Conservation (phyloP, 2,797 vertebrate species). For the Prionace glauca region DNA sequence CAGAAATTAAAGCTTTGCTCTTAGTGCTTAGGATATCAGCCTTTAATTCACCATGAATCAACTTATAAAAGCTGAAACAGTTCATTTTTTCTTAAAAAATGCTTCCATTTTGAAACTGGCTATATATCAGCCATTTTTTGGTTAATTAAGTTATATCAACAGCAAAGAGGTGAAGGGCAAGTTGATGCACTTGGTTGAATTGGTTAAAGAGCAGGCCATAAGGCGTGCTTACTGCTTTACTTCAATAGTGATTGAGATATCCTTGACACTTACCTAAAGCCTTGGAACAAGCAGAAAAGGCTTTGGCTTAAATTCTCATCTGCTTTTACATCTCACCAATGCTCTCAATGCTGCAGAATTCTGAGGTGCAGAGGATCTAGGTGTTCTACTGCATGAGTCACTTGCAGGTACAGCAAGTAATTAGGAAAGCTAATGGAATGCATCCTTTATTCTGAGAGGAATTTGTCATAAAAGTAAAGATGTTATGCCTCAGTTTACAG, state of each 20-base stretch:
- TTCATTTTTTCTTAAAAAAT: not conserved
- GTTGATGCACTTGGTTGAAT: not conserved
- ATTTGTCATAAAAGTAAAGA: no score
- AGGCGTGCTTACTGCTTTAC: not conserved
- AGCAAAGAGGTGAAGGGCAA: not conserved
- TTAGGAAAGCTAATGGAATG: no score
- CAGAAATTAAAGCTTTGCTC: not conserved
- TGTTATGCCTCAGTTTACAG: no score
- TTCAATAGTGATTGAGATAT: not conserved
- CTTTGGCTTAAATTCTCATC: not conserved
- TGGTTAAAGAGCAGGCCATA: not conserved
- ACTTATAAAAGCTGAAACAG: not conserved
- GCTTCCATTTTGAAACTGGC: not conserved
- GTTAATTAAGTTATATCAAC: not conserved
- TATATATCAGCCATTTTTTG: not conserved
- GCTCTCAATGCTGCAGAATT: not conserved
- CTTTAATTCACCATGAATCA: no score
- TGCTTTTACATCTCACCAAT: not conserved
- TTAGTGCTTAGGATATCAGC: not conserved
- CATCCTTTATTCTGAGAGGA: no score
- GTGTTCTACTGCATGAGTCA: no score
- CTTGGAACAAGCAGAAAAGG: not conserved
- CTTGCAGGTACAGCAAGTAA: no score
- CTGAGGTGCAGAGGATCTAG: no score
- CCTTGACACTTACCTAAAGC: not conserved